Percentiles rank a stretch among this genome's conserved stretches.
Evolutionary conservation across 2,113 vertebrate species (phyloP).

Genomic region (Anolis sagrei): DNA sequence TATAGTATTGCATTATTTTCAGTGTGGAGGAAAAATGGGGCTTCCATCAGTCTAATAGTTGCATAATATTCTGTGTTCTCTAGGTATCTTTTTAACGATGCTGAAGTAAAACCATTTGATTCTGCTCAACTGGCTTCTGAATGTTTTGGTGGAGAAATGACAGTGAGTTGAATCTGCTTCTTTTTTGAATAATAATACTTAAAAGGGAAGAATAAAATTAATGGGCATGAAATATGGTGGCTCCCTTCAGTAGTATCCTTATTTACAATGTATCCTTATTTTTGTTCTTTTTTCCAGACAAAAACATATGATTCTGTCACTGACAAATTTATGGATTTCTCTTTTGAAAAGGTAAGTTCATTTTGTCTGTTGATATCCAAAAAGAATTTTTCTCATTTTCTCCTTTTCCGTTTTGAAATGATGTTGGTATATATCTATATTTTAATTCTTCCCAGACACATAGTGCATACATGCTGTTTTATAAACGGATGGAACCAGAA

Average conservation of each 20-base stretch:
- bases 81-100: conserved; percentile 99
- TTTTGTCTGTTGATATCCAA: conserved; percentile 41
- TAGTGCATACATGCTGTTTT: conserved; percentile 99
- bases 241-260: neutral
- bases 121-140: conserved; percentile 97
- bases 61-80: conserved; percentile 37
- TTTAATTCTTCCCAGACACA: conserved; percentile 83
- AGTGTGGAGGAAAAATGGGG: neutral
- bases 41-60: neutral
- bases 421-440: conserved; percentile 53
- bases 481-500: conserved; percentile 95
- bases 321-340: conserved; percentile 99
- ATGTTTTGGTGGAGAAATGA: conserved; percentile 99
- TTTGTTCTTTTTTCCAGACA: conserved; percentile 80
- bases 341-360: conserved; percentile 96
- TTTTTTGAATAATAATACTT: too few species aligned
- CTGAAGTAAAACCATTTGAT: conserved; percentile 98
- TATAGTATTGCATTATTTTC: neutral
- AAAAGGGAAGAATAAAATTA: too few species aligned
- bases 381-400: neutral
- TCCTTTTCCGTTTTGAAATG: conserved; percentile 39
- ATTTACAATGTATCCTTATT: conserved; percentile 30
- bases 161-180: conserved; percentile 76
- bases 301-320: conserved; percentile 99
- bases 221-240: neutral